Base-by-base conservation (phyloP, 2,888 invertebrate genomes). In the Callyntrura guangdongensis region DNA sequence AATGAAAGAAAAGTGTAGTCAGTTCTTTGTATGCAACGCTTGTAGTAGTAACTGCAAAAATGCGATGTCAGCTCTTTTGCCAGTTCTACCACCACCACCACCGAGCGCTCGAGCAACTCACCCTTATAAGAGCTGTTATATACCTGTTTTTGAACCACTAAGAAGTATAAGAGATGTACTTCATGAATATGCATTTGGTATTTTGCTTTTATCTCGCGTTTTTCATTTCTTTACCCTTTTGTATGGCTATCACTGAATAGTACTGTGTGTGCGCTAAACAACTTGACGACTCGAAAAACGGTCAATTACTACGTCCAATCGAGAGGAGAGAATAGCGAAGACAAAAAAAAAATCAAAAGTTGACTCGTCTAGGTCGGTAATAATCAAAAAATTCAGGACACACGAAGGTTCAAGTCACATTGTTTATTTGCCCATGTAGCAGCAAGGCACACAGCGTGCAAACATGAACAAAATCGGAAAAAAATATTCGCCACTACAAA, bases 291-390 rank as follows among this genome's bases (percentile, higher is more conserved):
- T 49, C 20, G 72, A 47, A 45, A 74, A 74, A 47, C 47, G 74
- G 74, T 74, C 74, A 74, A 20, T 47, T 47, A 47, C n/a, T 47
- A 74, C 47, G 47, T 3, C 25, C 67, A 67, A 27, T 67, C 27
- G 36, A 67, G 67, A 27, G 67, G 9, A 67, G 20, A 61, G 61
- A 20, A 61, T 20, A 61, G 53, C 12, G 53, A 53, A 53, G 27
- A 27, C 27, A 67, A 67, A 25, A 27, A n/a, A 64, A 67, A 22
- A 67, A n/a, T 27, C 27, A 61, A 61, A 11, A 61, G n/a, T 64
- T 82, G 82, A 82, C 82, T 82, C 2, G 82, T 82, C 82, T 82
- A 81, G 81, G 81, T n/a, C 59, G 81, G 59, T 81, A 25, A 27
- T 67, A 0, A 25, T 27, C 67, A 27, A 12, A 64, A 25, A 17